Evolutionary conservation across 2,797 vertebrate genomes (phyloP), one percentile per base, ranked within the genome.

Genomic region (Poeciliopsis turneri): DNA sequence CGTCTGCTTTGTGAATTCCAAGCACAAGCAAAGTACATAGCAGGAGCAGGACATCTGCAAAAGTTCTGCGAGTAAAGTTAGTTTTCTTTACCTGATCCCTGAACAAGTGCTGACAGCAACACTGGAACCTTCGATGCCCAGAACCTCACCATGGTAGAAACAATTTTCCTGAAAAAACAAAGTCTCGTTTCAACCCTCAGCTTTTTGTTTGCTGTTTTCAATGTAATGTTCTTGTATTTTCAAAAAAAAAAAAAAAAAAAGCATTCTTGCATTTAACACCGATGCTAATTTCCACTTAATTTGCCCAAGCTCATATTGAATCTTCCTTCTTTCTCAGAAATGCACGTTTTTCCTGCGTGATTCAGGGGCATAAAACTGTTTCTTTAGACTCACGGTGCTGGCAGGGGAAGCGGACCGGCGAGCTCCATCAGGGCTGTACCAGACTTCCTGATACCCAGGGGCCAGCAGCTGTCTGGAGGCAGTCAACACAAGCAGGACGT

Each of bases 101-200:
- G 79, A 92, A 92, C 98, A 99, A 3, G 96, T 94, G 93, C 98
- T 99, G 80, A 99, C 94, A 0, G 88, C 93, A 78, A 97, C 96
- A 0, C 96, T 97, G 88, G 98, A 99, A 6, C 36, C 87, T 53
- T 94, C 87, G 13, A 92, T 5, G 16, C 95, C 96, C 76, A 92
- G 90, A 86, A 99, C 96, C 0, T 71, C 87, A 4, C 98, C 98
- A 0, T 99, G 98, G 91, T 99, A 99, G 83, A 98, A 97, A 90
- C 98, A 99, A 86, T 99, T 96, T 18, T 96, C 95, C 98, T 99
- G 88, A 9, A 33, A 90, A 95, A 76, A 83, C 72, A 78, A 73
- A 77, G 25, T 69, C 10, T 64, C 23, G 55, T n/a, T 20, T 90
- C 15, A 85, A 75, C 78, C 78, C 20, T 11, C 41, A 80, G 43